phyloP scores from a whole-genome alignment of 2,888 invertebrate species.

The Bruchidius siliquastri region DNA sequence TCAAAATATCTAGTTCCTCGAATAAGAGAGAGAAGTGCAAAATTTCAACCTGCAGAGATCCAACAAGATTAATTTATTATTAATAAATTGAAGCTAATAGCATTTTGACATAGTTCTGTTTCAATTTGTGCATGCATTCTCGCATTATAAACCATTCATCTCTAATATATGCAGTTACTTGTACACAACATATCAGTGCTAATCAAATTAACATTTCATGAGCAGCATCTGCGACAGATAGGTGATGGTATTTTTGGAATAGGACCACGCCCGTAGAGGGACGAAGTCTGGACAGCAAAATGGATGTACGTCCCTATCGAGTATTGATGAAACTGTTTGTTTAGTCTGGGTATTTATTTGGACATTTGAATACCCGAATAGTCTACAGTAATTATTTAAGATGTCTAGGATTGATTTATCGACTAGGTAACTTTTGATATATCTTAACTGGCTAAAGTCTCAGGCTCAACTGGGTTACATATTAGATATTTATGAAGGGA shows the following conservation, averaged over 20 bases:
- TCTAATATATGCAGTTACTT: background rate
- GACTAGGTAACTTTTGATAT: background rate
- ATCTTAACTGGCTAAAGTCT: background rate
- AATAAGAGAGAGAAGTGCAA: too few species aligned
- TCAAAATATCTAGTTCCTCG: too few species aligned
- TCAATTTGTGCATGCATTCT: background rate
- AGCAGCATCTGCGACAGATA: background rate
- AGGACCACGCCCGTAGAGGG: background rate
- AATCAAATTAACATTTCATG: background rate
- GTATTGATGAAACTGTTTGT: background rate
- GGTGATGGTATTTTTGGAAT: background rate
- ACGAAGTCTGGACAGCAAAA: background rate
- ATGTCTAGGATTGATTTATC: too few species aligned
- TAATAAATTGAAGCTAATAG: background rate
- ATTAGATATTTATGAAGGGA: background rate
- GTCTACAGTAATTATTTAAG: background rate
- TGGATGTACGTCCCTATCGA: background rate
- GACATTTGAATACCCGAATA: background rate
- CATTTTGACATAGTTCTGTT: background rate
- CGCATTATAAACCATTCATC: background rate
- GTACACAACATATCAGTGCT: background rate
- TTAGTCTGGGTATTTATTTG: background rate
- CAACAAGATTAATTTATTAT: background rate
- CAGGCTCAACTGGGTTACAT: background rate
- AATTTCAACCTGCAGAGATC: too few species aligned